A percentile compares a stretch with the other conserved stretches of the same genome.
phyloP scores from a whole-genome alignment of 2,797 vertebrate genomes.

The Carapus acus region DNA sequence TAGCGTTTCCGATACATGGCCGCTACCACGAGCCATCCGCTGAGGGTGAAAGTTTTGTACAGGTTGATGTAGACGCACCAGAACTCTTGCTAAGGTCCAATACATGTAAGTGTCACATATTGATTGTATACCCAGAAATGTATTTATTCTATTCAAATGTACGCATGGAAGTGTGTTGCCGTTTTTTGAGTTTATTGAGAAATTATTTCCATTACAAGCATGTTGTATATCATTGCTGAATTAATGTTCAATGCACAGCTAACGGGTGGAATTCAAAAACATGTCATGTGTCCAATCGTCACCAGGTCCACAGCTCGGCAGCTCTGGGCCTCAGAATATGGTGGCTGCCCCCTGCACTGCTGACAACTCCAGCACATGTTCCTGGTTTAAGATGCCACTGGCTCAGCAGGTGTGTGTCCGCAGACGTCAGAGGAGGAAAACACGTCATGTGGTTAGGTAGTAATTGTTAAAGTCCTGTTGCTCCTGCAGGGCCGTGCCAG shows the following conservation, averaged over 20 bases:
- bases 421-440: neutral
- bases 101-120: slow-evolving; percentile 67
- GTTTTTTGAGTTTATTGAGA: no score
- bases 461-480: neutral
- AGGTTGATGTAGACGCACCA: slow-evolving; percentile 69
- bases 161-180: no score
- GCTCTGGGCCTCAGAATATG: slow-evolving; percentile 19
- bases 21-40: slow-evolving; percentile 82
- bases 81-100: slow-evolving; percentile 75
- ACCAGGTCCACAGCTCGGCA: slow-evolving; percentile 48
- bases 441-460: neutral
- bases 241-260: no score
- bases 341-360: slow-evolving; percentile 65
- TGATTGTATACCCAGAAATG: no score
- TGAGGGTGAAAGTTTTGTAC: slow-evolving; percentile 34
- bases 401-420: slow-evolving; percentile 50
- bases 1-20: slow-evolving; percentile 78
- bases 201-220: no score
- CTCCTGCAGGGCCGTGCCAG: slow-evolving; percentile 18
- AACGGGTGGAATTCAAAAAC: no score
- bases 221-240: no score
- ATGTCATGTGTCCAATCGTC: no score
- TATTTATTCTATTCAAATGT: no score
- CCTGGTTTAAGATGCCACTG: slow-evolving; percentile 64
- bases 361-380: slow-evolving; percentile 65